Conservation (phyloP, 2,888 invertebrate genomes). For the Orthosia cruda region DNA sequence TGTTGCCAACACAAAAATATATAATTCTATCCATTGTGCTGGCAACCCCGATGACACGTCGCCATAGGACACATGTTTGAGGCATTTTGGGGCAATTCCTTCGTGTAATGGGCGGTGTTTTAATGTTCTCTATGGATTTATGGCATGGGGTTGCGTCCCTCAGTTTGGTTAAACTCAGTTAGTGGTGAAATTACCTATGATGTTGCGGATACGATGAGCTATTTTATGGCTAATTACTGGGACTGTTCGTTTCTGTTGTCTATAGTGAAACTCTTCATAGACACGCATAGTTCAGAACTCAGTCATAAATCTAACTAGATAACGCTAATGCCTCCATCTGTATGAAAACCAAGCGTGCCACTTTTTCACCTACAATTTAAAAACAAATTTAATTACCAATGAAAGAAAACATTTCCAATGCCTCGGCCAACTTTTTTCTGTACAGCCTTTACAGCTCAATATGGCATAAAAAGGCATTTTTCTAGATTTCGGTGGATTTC, state of each 20-base stretch:
- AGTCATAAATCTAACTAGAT: too few relatives aligned
- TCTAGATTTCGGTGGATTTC: too few relatives aligned
- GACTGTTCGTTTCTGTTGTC: constrained; percentile 25
- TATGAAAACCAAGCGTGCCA: too few relatives aligned
- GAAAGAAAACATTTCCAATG: too few relatives aligned
- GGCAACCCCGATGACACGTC: constrained; percentile 91
- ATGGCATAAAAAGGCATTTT: too few relatives aligned
- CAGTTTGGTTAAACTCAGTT: constrained; percentile 79
- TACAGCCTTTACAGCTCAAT: too few relatives aligned
- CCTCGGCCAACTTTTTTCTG: too few relatives aligned
- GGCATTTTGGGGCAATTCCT: constrained; percentile 91
- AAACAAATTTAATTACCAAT: too few relatives aligned
- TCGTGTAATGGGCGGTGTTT: constrained; percentile 89
- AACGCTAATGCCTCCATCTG: too few relatives aligned
- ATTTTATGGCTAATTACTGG: constrained; percentile 58
- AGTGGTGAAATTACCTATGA: constrained; percentile 80
- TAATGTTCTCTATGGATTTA: constrained; percentile 89
- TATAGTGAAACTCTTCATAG: constrained; percentile 13
- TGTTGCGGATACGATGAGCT: constrained; percentile 74
- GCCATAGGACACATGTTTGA: constrained; percentile 90
- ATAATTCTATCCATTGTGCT: constrained; percentile 86
- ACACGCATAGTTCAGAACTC: constrained; percentile 1
- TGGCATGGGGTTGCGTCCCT: constrained; percentile 82
- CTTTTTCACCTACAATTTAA: too few relatives aligned
- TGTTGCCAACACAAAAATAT: constrained; percentile 90